phyloP scores from a whole-genome alignment of 2,113 vertebrate species.

The Scomber scombrus region DNA sequence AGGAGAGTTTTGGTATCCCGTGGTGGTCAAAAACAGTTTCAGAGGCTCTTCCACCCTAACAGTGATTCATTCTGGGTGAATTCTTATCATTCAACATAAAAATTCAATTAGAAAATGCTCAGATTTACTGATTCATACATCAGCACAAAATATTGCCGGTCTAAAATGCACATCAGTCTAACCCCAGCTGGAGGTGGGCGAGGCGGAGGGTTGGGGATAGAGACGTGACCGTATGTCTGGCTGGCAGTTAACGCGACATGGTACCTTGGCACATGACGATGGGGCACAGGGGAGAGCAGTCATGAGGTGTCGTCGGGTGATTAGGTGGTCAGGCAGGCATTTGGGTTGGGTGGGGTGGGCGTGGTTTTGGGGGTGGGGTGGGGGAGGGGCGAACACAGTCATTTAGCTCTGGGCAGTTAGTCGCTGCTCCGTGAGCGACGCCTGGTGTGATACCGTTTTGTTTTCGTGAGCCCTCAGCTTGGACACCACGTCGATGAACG shows the following conservation, averaged over 20 bases:
- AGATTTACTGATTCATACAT: neutral
- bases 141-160: neutral
- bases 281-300: constrained; percentile 60
- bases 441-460: constrained; percentile 98
- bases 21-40: constrained; percentile 33
- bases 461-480: constrained; percentile 96
- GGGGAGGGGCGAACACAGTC: constrained; percentile 72
- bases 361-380: constrained; percentile 28
- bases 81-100: constrained; percentile 25
- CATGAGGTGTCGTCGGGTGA: constrained; percentile 47
- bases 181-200: constrained; percentile 70
- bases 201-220: constrained; percentile 63
- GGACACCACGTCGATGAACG: constrained; percentile 94
- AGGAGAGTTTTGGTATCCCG: constrained; percentile 23
- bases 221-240: constrained; percentile 64
- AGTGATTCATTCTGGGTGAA: neutral
- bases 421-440: constrained; percentile 97
- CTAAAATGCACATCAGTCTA: constrained; percentile 51
- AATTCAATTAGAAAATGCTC: constrained; percentile 11
- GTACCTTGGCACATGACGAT: constrained; percentile 85
- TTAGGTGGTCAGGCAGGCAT: constrained; percentile 57
- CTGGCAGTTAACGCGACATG: constrained; percentile 85
- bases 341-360: constrained; percentile 15
- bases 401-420: constrained; percentile 96
- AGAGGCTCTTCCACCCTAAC: constrained; percentile 7